A percentile compares a stretch with the other conserved stretches of the same genome.
Evolutionary conservation across 2,888 invertebrate species (phyloP).

Genomic region (Conistra vaccinii): DNA sequence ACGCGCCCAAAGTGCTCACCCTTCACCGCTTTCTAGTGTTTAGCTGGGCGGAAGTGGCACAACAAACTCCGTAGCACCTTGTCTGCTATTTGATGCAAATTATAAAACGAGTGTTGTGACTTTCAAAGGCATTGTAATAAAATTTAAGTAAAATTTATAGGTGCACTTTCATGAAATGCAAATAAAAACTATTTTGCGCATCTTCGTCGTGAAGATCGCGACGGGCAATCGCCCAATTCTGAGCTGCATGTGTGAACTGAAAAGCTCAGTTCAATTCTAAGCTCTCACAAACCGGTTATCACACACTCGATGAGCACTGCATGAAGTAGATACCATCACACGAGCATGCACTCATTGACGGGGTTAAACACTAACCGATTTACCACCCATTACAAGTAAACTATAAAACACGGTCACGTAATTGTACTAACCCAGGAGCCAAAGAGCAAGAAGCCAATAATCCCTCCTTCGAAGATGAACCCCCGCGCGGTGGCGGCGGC

Average conservation of each 20-base stretch:
- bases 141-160: neutral
- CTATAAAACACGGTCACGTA: slow-evolving; percentile 42
- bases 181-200: neutral
- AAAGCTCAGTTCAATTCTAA: slow-evolving; percentile 1
- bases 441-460: slow-evolving; percentile 87
- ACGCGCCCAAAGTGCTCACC: neutral
- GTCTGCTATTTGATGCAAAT: neutral
- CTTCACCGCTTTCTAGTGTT: neutral
- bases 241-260: neutral
- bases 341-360: slow-evolving; percentile 40
- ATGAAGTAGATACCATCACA: slow-evolving; percentile 23
- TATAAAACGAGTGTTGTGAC: neutral
- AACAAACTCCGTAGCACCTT: neutral
- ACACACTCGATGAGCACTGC: slow-evolving; percentile 17
- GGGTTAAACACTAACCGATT: slow-evolving; percentile 41
- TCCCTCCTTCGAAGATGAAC: slow-evolving; percentile 87
- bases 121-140: neutral
- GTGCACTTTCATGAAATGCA: slow-evolving; percentile 8
- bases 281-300: neutral
- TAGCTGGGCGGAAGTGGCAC: neutral
- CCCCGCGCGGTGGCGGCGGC: slow-evolving; percentile 82
- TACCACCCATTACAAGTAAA: slow-evolving; percentile 39
- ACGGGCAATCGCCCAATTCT: neutral
- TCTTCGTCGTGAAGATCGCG: neutral
- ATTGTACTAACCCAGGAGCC: slow-evolving; percentile 79